Evolutionary conservation across 2,888 invertebrate genomes (phyloP).

Genomic region (Iselma pallidipennis): DNA sequence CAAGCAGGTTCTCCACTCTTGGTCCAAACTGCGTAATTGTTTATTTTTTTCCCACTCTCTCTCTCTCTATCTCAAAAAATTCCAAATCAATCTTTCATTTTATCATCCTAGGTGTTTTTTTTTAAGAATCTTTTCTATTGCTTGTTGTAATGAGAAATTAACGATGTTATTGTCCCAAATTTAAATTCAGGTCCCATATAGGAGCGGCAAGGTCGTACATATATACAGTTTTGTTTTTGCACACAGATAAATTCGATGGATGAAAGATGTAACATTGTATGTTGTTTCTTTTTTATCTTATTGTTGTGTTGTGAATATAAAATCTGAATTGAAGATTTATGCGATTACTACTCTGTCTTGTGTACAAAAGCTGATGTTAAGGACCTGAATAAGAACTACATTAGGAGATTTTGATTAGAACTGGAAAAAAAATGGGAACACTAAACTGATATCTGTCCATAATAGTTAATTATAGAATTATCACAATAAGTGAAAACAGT

Average conservation of each 20-base stretch:
- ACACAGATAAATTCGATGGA: not conserved
- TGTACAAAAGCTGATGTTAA: not conserved
- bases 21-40: not conserved
- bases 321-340: not conserved
- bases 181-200: constrained; percentile 12
- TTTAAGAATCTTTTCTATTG: too few species aligned
- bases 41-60: not conserved
- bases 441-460: constrained; percentile 16
- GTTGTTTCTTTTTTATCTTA: too few species aligned
- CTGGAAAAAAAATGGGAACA: constrained; percentile 15
- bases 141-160: not conserved
- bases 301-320: too few species aligned
- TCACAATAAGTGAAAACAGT: constrained; percentile 8
- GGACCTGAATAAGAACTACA: not conserved
- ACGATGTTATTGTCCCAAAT: constrained; percentile 16
- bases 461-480: constrained; percentile 19
- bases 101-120: too few species aligned
- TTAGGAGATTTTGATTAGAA: not conserved
- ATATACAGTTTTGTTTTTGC: constrained; percentile 10
- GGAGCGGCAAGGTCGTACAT: constrained; percentile 19
- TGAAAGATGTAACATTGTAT: too few species aligned
- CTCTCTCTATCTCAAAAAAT: too few species aligned
- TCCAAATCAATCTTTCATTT: too few species aligned
- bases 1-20: constrained; percentile 38
- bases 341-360: too few species aligned